Percentiles rank a stretch among this genome's conserved stretches.
phyloP scores from a whole-genome alignment of 1,140 invertebrate genomes.

The Littorina saxatilis region DNA sequence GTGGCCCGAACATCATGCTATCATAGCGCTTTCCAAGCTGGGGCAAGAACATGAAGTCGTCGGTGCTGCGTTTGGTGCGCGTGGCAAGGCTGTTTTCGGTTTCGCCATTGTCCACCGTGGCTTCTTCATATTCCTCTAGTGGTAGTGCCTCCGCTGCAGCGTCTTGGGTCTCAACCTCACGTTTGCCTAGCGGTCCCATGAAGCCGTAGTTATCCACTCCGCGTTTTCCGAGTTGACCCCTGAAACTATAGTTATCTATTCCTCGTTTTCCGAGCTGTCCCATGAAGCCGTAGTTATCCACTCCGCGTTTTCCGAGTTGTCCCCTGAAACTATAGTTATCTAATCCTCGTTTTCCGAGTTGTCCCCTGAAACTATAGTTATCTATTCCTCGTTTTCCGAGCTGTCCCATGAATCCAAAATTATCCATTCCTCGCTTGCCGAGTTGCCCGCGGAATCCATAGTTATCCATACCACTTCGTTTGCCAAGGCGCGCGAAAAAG shows the following conservation, averaged over 20 bases:
- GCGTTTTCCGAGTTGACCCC: slow-evolving; percentile 15
- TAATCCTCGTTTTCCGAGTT: slow-evolving; percentile 12
- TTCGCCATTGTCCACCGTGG: slow-evolving; percentile 8
- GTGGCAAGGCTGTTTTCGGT: background rate
- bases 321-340: slow-evolving; percentile 4
- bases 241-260: background rate
- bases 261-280: slow-evolving; percentile 26
- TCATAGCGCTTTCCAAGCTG: slow-evolving; percentile 31
- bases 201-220: background rate
- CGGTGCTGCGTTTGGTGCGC: slow-evolving; percentile 5
- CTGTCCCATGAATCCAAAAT: slow-evolving; percentile 15
- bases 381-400: slow-evolving; percentile 34
- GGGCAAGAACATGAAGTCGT: slow-evolving; percentile 20
- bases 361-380: background rate
- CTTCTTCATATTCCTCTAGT: too few relatives aligned
- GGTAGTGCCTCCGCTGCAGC: background rate
- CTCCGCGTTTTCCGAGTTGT: slow-evolving; percentile 1
- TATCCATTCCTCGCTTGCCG: slow-evolving; percentile 32
- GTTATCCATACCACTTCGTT: slow-evolving; percentile 29
- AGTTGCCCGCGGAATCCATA: slow-evolving; percentile 4
- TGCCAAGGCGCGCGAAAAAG: slow-evolving; percentile 4
- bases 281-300: slow-evolving; percentile 1
- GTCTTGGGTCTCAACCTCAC: background rate
- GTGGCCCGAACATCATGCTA: slow-evolving; percentile 16
- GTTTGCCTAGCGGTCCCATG: slow-evolving; percentile 5